phyloP scores from a whole-genome alignment of 2,888 invertebrate genomes.

The Lithophane leautieri region DNA sequence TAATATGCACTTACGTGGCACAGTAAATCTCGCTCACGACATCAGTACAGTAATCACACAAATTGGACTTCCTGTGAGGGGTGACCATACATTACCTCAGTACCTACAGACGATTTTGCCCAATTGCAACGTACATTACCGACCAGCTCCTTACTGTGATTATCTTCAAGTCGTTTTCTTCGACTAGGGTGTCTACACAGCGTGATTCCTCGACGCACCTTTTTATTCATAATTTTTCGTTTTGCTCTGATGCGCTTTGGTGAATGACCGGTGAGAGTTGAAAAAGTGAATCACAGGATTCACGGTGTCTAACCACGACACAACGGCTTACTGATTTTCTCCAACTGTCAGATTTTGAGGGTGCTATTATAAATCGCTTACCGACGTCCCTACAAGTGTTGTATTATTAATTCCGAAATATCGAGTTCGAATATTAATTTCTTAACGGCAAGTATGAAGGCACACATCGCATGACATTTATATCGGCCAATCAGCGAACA shows the following conservation, averaged over 20 bases:
- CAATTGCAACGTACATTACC: constrained; percentile 72
- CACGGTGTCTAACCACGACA: constrained; percentile 84
- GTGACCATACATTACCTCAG: constrained; percentile 78
- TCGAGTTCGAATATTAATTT: constrained; percentile 49
- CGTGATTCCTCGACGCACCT: constrained; percentile 88
- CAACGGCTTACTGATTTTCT: constrained; percentile 80
- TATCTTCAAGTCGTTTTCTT: constrained; percentile 76
- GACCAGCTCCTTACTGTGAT: constrained; percentile 74
- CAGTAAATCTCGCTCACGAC: constrained; percentile 69
- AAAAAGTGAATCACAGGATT: constrained; percentile 89
- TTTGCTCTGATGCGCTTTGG: constrained; percentile 84
- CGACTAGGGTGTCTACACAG: constrained; percentile 84
- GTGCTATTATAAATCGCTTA: constrained; percentile 58
- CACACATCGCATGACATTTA: constrained; percentile 76
- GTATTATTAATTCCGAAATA: constrained; percentile 12
- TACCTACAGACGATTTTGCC: constrained; percentile 79
- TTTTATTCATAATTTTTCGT: constrained; percentile 87
- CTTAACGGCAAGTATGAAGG: constrained; percentile 49
- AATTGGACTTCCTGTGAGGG: constrained; percentile 83
- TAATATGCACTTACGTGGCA: constrained; percentile 60
- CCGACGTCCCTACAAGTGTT: constrained; percentile 10
- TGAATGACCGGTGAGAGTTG: constrained; percentile 88
- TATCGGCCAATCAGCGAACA: constrained; percentile 82
- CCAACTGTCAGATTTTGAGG: constrained; percentile 61
- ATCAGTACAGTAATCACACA: constrained; percentile 70